Percentiles rank a stretch among this genome's conserved stretches.
phyloP scores from a whole-genome alignment of 2,797 vertebrate genomes.

The Tragelaphus eurycerus region DNA sequence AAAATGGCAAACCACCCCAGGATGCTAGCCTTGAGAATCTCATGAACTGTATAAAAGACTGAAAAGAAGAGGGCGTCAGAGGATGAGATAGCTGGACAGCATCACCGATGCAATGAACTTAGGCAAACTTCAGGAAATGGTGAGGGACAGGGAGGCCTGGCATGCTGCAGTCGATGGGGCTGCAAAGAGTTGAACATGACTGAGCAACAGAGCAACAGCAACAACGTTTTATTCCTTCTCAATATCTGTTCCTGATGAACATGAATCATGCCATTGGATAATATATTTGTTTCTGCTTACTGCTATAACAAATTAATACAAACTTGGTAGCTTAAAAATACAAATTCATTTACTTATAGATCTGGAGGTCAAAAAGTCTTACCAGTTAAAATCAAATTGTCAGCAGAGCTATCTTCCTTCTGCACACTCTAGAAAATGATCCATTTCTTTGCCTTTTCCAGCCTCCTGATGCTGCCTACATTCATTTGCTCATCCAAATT shows the following conservation, averaged over 20 bases:
- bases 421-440: not conserved
- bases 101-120: not conserved
- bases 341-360: not conserved
- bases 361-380: not conserved
- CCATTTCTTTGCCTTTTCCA: not conserved
- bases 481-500: not conserved
- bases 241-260: not conserved
- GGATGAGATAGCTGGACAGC: not conserved
- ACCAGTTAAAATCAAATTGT: not conserved
- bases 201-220: not conserved
- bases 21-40: not conserved
- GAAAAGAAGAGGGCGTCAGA: not conserved
- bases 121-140: not conserved
- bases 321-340: not conserved
- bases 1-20: not conserved
- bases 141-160: not conserved
- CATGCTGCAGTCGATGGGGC: not conserved
- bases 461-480: not conserved
- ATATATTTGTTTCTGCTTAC: not conserved
- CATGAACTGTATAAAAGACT: not conserved
- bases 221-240: not conserved
- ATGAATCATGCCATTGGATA: not conserved
- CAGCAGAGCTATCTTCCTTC: not conserved
- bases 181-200: rapidly evolving
- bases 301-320: not conserved